Percentiles rank a stretch among this genome's conserved stretches.
Evolutionary conservation across 2,797 vertebrate genomes (phyloP).

Genomic region (Takifugu rubripes): DNA sequence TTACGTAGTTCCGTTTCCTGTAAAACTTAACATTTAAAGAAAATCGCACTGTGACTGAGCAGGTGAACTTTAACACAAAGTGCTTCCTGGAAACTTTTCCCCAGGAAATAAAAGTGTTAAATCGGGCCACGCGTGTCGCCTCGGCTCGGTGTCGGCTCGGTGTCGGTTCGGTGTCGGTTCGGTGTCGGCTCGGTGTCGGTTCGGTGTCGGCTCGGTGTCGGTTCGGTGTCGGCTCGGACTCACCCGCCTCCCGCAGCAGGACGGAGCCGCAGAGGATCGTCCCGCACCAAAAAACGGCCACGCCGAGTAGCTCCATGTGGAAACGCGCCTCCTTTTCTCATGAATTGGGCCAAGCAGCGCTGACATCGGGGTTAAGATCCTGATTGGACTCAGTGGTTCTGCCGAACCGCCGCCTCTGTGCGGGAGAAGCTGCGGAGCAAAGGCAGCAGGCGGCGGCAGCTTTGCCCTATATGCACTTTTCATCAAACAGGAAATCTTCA

Average conservation of each 20-base stretch:
- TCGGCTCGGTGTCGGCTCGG: too few species aligned
- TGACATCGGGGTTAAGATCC: slow-evolving; percentile 28
- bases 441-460: slow-evolving; percentile 32
- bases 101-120: too few species aligned
- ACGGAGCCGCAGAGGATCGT: slow-evolving; percentile 49
- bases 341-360: slow-evolving; percentile 42
- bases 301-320: slow-evolving; percentile 66
- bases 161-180: too few species aligned
- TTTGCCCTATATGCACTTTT: slow-evolving; percentile 53
- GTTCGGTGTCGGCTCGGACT: slow-evolving; percentile 25
- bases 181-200: too few species aligned
- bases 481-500: slow-evolving; percentile 74
- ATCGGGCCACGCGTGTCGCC: too few species aligned
- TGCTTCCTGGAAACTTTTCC: too few species aligned
- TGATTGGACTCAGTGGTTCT: slow-evolving; percentile 16
- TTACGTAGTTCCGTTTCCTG: too few species aligned
- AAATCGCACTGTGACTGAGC: too few species aligned
- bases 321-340: slow-evolving; percentile 51
- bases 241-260: slow-evolving; percentile 52
- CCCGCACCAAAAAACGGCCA: slow-evolving; percentile 70
- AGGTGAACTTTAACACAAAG: too few species aligned
- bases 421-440: slow-evolving; percentile 26
- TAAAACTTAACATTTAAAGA: too few species aligned
- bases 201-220: too few species aligned
- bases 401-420: too few species aligned